These are phyloP conservation scores for Torymus texanus DNA, from an alignment of 2,888 invertebrate species.

Conservation along the genomic window DNA sequence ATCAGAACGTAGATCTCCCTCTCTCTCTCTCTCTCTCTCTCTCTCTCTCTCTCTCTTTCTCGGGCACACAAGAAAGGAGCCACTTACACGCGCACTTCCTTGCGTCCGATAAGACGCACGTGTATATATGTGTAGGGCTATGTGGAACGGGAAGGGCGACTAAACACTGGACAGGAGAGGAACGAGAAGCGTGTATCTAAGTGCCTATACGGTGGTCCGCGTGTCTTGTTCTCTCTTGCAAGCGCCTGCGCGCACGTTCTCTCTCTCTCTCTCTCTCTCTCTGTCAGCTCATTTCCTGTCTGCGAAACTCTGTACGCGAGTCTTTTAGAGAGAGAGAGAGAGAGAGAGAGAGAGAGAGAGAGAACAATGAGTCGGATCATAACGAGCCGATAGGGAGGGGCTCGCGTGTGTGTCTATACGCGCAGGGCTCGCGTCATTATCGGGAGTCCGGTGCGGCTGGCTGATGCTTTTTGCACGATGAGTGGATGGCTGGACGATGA, in stretches of 20 bases:
- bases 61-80: neutral
- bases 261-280: neutral
- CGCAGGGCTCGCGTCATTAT: constrained; percentile 43
- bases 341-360: constrained; percentile 14
- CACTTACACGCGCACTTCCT: neutral
- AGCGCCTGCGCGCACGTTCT: neutral
- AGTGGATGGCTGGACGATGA: too few relatives aligned
- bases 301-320: neutral
- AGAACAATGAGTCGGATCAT: constrained; percentile 49
- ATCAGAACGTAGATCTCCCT: constrained; percentile 19
- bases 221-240: neutral
- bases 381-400: constrained; percentile 31
- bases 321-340: constrained; percentile 11
- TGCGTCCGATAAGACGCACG: neutral
- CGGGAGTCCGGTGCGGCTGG: neutral
- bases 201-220: neutral
- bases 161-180: too few relatives aligned
- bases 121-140: too few relatives aligned
- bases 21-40: constrained; percentile 7
- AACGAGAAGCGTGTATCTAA: too few relatives aligned
- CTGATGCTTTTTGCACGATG: too few relatives aligned
- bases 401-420: too few relatives aligned
- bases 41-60: constrained; percentile 6
- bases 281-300: constrained; percentile 22
- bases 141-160: too few relatives aligned